Evolutionary conservation across 2,113 vertebrate genomes (phyloP).

Genomic region (Eclectus roratus): DNA sequence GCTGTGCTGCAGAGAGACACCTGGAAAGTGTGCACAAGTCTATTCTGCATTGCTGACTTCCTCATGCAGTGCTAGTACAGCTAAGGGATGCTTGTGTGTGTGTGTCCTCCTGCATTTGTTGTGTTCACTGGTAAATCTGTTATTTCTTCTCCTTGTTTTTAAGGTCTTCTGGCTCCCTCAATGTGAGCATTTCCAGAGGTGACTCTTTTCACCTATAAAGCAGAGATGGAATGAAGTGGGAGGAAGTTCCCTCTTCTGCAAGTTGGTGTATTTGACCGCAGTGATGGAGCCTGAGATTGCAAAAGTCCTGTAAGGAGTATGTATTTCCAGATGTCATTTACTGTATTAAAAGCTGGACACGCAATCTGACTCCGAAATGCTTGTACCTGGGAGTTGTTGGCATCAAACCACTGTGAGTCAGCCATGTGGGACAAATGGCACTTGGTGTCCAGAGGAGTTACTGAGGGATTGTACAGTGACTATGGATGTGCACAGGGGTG

Average conservation of each 20-base stretch:
- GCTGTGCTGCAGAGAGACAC: background rate
- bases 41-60: background rate
- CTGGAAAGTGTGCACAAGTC: background rate
- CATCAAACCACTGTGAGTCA: background rate
- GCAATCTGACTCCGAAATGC: rapidly evolving
- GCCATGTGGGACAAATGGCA: background rate
- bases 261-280: background rate
- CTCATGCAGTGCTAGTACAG: background rate
- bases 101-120: background rate
- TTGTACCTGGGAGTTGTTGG: background rate
- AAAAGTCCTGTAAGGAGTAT: background rate
- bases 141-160: background rate
- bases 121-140: background rate
- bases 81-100: background rate
- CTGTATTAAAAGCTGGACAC: background rate
- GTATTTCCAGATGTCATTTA: background rate
- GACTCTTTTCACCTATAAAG: rapidly evolving
- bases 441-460: background rate
- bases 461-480: rapidly evolving
- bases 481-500: background rate
- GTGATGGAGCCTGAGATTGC: background rate
- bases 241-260: background rate
- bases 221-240: background rate
- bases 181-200: rapidly evolving
- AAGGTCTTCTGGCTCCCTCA: background rate